These are phyloP conservation scores for Rhingia campestris DNA, from an alignment of 2,888 invertebrate species.

Conservation along the genomic window DNA sequence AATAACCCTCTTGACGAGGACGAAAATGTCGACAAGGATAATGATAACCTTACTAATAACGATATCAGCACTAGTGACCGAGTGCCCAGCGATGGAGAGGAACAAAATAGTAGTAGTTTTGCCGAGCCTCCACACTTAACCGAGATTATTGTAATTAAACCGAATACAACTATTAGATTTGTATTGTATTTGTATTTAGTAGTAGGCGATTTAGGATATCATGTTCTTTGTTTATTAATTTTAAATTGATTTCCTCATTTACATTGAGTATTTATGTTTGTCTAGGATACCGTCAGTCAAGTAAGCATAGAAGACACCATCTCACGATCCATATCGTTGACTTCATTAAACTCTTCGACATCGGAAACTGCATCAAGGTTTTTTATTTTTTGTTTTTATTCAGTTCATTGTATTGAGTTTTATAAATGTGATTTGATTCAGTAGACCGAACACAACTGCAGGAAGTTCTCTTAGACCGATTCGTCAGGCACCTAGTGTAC, in stretches of 20 bases:
- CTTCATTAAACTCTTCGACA: slow-evolving; percentile 71
- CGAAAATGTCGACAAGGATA: slow-evolving; percentile 61
- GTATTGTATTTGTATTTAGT: neutral
- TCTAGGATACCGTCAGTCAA: slow-evolving; percentile 77
- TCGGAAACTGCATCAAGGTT: slow-evolving; percentile 58
- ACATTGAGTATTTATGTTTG: slow-evolving; percentile 46
- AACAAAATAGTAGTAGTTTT: slow-evolving; percentile 56
- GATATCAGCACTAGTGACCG: slow-evolving; percentile 56
- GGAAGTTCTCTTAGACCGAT: slow-evolving; percentile 38
- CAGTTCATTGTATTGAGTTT: neutral
- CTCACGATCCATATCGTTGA: slow-evolving; percentile 76
- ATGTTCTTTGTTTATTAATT: neutral
- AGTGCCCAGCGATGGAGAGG: slow-evolving; percentile 53
- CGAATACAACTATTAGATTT: slow-evolving; percentile 53
- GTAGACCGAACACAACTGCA: slow-evolving; percentile 41
- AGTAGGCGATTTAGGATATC: neutral
- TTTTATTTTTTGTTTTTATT: slow-evolving; percentile 8
- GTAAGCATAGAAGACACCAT: slow-evolving; percentile 77
- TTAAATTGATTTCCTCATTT: slow-evolving; percentile 19
- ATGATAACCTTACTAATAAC: slow-evolving; percentile 47
- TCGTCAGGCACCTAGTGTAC: slow-evolving; percentile 69
- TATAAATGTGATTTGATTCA: slow-evolving; percentile 14
- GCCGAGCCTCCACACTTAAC: slow-evolving; percentile 64
- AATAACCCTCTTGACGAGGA: slow-evolving; percentile 57
- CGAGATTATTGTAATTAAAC: slow-evolving; percentile 78